Conservation (phyloP, 37 sponge, comb jelly and placozoan genomes). For the Geodia barretti region DNA sequence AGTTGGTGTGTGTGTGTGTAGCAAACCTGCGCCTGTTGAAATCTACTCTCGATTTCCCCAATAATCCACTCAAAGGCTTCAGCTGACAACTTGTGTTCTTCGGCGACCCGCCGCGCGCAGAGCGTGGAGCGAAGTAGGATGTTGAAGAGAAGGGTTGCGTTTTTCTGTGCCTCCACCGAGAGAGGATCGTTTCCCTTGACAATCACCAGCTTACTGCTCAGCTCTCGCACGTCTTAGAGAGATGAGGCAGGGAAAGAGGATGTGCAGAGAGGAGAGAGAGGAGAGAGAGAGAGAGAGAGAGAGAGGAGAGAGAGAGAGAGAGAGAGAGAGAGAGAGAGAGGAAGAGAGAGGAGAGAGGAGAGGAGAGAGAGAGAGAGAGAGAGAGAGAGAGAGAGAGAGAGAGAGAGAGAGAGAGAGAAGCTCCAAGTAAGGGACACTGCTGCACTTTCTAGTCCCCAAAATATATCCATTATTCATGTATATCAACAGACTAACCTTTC, state of each 20-base stretch:
- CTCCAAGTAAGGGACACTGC: no score
- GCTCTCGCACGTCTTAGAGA: slow-evolving; percentile 79
- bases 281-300: neutral
- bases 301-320: neutral
- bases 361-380: neutral
- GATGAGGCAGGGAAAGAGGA: no score
- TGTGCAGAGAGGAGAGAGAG: slow-evolving; percentile 2
- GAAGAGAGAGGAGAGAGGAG: neutral
- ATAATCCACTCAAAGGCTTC: slow-evolving; percentile 99
- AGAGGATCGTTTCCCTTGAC: slow-evolving; percentile 92
- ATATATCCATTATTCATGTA: neutral
- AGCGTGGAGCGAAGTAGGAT: slow-evolving; percentile 88
- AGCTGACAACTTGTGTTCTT: slow-evolving; percentile 85
- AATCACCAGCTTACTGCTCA: slow-evolving; percentile 84
- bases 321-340: neutral
- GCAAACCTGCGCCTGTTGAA: slow-evolving; percentile 91
- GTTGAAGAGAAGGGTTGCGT: slow-evolving; percentile 95
- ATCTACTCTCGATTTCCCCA: slow-evolving; percentile 94
- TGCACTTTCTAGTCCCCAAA: neutral
- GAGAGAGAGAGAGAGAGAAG: neutral
- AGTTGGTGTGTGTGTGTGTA: neutral
- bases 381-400: neutral
- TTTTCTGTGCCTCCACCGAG: slow-evolving; percentile 89
- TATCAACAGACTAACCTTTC: neutral
- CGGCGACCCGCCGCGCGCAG: slow-evolving; percentile 76